Conservation (phyloP, 2,888 invertebrate genomes). For the Pammene aurita region DNA sequence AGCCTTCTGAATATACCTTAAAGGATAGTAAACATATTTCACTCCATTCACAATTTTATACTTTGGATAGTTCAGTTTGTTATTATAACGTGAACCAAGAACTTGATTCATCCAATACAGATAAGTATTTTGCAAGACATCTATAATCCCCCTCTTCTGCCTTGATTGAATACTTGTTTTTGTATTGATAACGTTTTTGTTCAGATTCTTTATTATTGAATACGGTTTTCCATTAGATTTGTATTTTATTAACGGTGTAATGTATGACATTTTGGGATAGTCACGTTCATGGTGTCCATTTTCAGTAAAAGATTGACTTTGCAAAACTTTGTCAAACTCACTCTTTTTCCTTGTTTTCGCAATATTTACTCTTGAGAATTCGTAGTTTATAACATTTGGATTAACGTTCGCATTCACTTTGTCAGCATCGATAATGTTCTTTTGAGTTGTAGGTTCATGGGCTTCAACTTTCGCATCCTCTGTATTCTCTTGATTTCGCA, state of each 20-base stretch:
- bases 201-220: constrained; percentile 45
- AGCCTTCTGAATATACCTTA: constrained; percentile 53
- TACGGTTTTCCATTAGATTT: constrained; percentile 44
- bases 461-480: neutral
- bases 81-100: constrained; percentile 58
- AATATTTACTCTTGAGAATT: neutral
- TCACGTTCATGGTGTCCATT: neutral
- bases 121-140: constrained; percentile 67
- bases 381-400: neutral
- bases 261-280: constrained; percentile 58
- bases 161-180: constrained; percentile 53
- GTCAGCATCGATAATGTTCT: too few species aligned
- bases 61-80: constrained; percentile 55
- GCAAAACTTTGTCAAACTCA: neutral
- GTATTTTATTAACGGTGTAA: constrained; percentile 54
- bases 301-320: neutral
- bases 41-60: constrained; percentile 70
- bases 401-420: neutral
- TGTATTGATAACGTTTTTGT: constrained; percentile 47
- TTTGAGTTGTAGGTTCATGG: neutral
- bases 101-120: constrained; percentile 67
- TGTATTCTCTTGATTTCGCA: neutral
- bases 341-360: neutral
- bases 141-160: constrained; percentile 65
- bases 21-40: constrained; percentile 69